Base-by-base conservation (phyloP, 2,113 vertebrate genomes). In the Illadopsis cleaveri region DNA sequence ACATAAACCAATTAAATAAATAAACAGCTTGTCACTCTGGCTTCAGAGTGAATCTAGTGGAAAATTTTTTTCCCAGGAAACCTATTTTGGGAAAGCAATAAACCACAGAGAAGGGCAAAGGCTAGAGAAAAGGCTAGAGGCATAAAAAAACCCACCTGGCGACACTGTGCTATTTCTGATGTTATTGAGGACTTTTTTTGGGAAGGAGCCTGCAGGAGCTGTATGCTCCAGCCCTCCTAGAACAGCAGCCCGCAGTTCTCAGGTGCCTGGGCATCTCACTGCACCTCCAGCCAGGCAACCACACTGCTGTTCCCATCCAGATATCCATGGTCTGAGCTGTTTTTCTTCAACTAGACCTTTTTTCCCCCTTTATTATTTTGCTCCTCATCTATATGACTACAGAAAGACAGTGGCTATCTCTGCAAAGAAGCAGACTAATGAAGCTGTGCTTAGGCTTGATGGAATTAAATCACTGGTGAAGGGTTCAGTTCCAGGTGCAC, bases 1-100 rank as follows among this genome's bases (percentile, higher is more conserved):
- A 94, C 79, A 79, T 54, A 95, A 88, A 38, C 64, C 60, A 95
- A 90, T 88, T 83, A 94, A 96, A 96, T 86, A 95, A 95, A 96
- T 68, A 94, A 96, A 94, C 62, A 95, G 53, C 73, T 61, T 90
- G 62, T 82, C 62, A 60, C 62, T 93, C 51, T 38, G 42, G 31
- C 35, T 91, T 91, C 35, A 80, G 81, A 96, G 80, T 7, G 25
- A 85, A 85, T 50, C 61, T 47, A 93, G 56, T 71, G 92, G 93
- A 96, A 93, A 1, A 14, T 30, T 76, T 82, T 95, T 96, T 93
- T 81, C 78, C 81, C 69, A 80, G 58, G 50, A 87, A 95, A 75
- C 15, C 90, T 94, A 94, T 94, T 96, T 88, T 82, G 44, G 88
- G 93, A 96, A 96, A 66, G 87, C 57, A 77, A 81, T 92, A 95